Conservation (phyloP, 1,140 invertebrate species). For the Lordiphosa collinella region DNA sequence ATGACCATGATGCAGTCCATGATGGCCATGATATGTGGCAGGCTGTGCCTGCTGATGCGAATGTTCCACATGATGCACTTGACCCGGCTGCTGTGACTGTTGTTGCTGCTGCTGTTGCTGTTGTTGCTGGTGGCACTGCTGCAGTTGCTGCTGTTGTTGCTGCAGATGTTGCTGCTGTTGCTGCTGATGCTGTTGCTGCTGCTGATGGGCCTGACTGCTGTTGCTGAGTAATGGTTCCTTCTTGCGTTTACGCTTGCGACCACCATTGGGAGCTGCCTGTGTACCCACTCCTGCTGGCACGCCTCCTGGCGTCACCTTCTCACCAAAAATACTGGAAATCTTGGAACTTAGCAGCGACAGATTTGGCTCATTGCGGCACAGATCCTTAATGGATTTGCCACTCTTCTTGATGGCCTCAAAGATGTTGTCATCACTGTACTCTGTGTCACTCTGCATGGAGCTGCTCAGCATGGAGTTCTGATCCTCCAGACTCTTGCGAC, state of each 20-base stretch:
- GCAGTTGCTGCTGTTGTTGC: constrained; percentile 31
- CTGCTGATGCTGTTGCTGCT: constrained; percentile 36
- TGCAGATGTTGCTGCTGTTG: constrained; percentile 51
- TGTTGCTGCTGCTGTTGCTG: constrained; percentile 18
- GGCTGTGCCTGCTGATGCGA: constrained; percentile 19
- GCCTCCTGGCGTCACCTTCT: constrained; percentile 47
- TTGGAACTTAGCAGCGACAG: constrained; percentile 77
- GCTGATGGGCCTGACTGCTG: constrained; percentile 7
- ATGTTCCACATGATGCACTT: neutral
- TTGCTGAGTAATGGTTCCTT: constrained; percentile 34
- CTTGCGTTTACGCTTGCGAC: constrained; percentile 67
- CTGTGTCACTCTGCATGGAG: constrained; percentile 72
- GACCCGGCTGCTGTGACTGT: constrained; percentile 6
- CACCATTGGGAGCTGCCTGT: constrained; percentile 1
- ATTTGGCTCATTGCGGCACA: constrained; percentile 78
- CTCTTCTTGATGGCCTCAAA: constrained; percentile 79
- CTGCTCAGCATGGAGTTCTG: constrained; percentile 74
- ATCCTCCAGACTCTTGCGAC: constrained; percentile 77
- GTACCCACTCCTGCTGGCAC: constrained; percentile 1
- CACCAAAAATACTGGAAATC: constrained; percentile 75
- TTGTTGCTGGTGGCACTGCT: constrained; percentile 32
- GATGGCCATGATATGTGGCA: constrained; percentile 17
- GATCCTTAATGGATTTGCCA: constrained; percentile 78
- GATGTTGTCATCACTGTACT: constrained; percentile 77
- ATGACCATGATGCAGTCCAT: constrained; percentile 24